These are phyloP conservation scores for Athene cunicularia DNA, from an alignment of 2,113 vertebrate species.

Conservation along the genomic window DNA sequence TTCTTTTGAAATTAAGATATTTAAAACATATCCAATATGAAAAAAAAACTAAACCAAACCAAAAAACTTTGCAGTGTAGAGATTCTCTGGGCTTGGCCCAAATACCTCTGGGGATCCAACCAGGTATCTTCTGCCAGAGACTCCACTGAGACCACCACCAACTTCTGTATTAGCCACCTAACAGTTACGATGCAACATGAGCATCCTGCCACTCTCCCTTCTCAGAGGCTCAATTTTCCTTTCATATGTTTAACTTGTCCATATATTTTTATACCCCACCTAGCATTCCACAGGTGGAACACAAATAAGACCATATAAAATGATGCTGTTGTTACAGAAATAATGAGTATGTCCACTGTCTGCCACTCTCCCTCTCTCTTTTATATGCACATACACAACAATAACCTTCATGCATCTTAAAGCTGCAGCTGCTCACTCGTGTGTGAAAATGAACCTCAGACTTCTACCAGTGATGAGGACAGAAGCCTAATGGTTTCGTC, in stretches of 20 bases:
- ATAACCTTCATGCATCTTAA: constrained; percentile 66
- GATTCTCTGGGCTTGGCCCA: not conserved
- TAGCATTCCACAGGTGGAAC: not conserved
- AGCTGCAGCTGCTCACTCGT: constrained; percentile 34
- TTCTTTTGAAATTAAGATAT: not conserved
- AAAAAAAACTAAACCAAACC: not conserved
- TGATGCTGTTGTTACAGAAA: not conserved
- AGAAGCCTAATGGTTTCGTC: constrained; percentile 45
- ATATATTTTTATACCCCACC: not conserved
- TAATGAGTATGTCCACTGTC: not conserved
- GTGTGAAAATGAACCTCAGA: constrained; percentile 58
- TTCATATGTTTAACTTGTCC: not conserved
- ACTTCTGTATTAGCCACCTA: not conserved
- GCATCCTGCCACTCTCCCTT: not conserved
- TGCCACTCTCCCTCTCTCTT: not conserved
- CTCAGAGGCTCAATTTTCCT: not conserved
- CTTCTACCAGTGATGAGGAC: constrained; percentile 28
- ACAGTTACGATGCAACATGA: not conserved
- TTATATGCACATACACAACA: not conserved
- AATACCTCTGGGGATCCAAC: not conserved
- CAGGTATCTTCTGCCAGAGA: not conserved
- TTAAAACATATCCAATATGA: not conserved
- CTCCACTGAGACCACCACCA: not conserved
- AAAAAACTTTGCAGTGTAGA: not conserved
- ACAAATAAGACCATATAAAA: not conserved